Conservation (phyloP, 2,797 vertebrate species). For the Ctenosaura bakeri region DNA sequence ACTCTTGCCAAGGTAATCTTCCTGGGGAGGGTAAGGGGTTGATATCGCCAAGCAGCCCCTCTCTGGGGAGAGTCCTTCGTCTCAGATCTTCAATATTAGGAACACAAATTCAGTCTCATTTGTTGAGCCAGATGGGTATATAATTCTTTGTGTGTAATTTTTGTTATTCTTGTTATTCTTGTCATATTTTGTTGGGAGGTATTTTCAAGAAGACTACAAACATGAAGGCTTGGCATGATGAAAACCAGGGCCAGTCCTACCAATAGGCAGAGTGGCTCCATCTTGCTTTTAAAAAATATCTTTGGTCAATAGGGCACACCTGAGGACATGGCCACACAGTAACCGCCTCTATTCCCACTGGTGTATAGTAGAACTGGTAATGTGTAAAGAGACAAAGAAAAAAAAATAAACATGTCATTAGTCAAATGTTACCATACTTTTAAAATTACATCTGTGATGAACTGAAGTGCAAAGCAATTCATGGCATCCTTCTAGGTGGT, state of each 20-base stretch:
- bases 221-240: neutral
- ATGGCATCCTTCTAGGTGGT: neutral
- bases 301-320: neutral
- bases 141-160: slow-evolving; percentile 3
- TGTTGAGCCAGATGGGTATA: neutral
- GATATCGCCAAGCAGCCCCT: neutral
- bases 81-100: neutral
- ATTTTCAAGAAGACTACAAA: neutral
- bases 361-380: neutral
- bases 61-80: neutral
- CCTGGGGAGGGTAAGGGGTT: neutral
- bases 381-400: no score
- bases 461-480: neutral
- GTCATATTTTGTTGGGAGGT: neutral
- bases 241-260: neutral
- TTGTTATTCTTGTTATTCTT: neutral
- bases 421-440: neutral
- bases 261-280: neutral
- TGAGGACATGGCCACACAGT: neutral
- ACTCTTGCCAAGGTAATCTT: neutral
- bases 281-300: neutral
- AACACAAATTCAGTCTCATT: neutral
- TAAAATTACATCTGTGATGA: neutral
- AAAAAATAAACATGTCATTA: neutral
- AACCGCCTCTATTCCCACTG: neutral